Base-by-base conservation (phyloP, 2,888 invertebrate species). In the Chymomyza procnemis region DNA sequence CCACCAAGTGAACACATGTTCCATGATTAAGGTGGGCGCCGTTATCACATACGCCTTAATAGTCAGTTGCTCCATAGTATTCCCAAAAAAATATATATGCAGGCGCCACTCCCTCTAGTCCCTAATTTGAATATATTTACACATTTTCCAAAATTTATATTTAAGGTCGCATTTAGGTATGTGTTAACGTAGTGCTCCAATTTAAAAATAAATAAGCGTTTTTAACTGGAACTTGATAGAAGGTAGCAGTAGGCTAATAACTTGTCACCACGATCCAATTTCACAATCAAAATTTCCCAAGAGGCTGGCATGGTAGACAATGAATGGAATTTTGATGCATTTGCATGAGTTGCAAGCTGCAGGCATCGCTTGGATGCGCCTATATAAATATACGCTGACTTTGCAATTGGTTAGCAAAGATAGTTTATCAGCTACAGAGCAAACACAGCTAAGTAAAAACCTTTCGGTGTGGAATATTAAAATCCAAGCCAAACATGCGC, bases 81-180 rank as follows among this genome's bases (percentile, higher is more conserved):
- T 19, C 50, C 16, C 50, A 19, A 50, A 50, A n/a, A n/a, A n/a
- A n/a, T n/a, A n/a, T n/a, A n/a, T n/a, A 50, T 50, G 50, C 50
- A 50, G 19, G 50, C 50, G 50, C 50, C 34, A 41, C 34, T 41
- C 34, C 34, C 34, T 41, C 34, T 41, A 41, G 12, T 65, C 54
- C 50, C 66, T 70, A 66, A 82, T 82, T 79, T 79, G 78, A 79
- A 79, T 79, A 79, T 47, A 82, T 82, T 82, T 71, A 76, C 80
- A 79, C 70, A 79, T 73, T 79, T 71, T 67, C 67, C 72, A 47
- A n/a, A n/a, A 46, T 64, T 67, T 60, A 69, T 47, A 55, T 66
- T 64, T 60, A 22, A 56, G 64, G 66, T 30, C 22, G 22, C 34
- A 46, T 61, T 63, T 61, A 54, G 30, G 64, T 69, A 74, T 63